phyloP scores from a whole-genome alignment of 2,888 invertebrate species.

The Hermaeophaga mercurialis region DNA sequence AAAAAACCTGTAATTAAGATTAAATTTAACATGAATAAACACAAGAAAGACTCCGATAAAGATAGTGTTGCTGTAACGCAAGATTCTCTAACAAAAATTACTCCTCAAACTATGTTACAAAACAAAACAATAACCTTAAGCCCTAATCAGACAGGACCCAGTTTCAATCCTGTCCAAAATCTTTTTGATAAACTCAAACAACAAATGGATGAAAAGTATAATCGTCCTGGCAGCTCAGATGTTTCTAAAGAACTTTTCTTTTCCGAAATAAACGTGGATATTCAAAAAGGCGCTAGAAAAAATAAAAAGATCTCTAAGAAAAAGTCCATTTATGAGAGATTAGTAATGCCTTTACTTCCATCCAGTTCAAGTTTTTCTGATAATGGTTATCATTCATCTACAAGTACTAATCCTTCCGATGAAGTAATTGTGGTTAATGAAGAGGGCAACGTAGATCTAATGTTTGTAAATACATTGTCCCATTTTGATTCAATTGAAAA shows the following conservation, averaged over 20 bases:
- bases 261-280: neutral
- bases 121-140: conserved; percentile 23
- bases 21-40: conserved; percentile 31
- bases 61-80: conserved; percentile 2
- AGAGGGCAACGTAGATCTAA: neutral
- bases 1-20: conserved; percentile 32
- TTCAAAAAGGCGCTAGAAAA: neutral
- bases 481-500: neutral
- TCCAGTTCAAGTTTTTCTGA: conserved; percentile 7
- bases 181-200: conserved; percentile 38
- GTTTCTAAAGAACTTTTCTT: conserved; percentile 7
- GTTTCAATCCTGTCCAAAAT: conserved; percentile 35
- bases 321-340: conserved; percentile 1
- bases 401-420: conserved; percentile 1
- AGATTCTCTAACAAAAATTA: conserved; percentile 18
- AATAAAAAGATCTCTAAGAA: conserved; percentile 14
- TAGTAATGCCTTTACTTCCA: conserved; percentile 13
- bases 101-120: conserved; percentile 11
- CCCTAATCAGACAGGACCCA: conserved; percentile 15
- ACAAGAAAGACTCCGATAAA: conserved; percentile 3
- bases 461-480: conserved; percentile 3
- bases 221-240: conserved; percentile 1
- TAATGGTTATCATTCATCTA: conserved; percentile 9
- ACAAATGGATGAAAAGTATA: conserved; percentile 20
- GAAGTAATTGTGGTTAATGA: conserved; percentile 11